Evolutionary conservation across 1,140 invertebrate species (phyloP), one percentile per base, ranked within the genome.

Genomic region (Polyergus mexicanus): DNA sequence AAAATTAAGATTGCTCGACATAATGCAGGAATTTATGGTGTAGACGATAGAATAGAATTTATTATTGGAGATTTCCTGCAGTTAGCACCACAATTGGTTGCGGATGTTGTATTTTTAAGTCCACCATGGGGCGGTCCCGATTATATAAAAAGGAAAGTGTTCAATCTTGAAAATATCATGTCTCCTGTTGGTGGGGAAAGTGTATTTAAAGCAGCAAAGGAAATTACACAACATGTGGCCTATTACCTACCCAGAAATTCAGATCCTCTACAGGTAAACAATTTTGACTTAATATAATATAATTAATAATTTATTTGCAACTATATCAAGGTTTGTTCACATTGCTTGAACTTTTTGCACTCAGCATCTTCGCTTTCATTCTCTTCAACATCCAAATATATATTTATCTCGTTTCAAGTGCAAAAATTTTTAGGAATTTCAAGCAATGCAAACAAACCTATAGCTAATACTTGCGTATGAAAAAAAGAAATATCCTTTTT

Each of bases 121-220:
- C 99, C 99, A 35, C 99, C 99, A 0, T 99, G 99, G 99, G 99
- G 99, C 69, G 99, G 98, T 0, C 98, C 98, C 0, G 94, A 96
- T 13, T 99, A 99, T 90, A 90, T 93, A 6, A 91, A 95, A 90
- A 94, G 94, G 51, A 94, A 96, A 38, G 95, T 96, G 54, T 99
- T 98, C 95, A 97, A 98, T 94, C 95, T 99, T 44, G 96, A 97
- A 88, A 96, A 95, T 68, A 97, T 98, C 96, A 95, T 98, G 89
- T 94, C 96, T 90, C 97, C 98, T 1, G 92, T 96, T 54, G 96
- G 97, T 22, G 96, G 97, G n/a, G 95, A 95, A 5, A 91, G 96
- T 63, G 92, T 98, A 75, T 97, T 97, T 93, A 89, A 96, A 78
- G 91, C 95, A 38, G 96, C 97, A 0, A 95, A 96, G 71, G 93